Conservation (phyloP, 2,888 invertebrate genomes). For the Corbicula japonica region DNA sequence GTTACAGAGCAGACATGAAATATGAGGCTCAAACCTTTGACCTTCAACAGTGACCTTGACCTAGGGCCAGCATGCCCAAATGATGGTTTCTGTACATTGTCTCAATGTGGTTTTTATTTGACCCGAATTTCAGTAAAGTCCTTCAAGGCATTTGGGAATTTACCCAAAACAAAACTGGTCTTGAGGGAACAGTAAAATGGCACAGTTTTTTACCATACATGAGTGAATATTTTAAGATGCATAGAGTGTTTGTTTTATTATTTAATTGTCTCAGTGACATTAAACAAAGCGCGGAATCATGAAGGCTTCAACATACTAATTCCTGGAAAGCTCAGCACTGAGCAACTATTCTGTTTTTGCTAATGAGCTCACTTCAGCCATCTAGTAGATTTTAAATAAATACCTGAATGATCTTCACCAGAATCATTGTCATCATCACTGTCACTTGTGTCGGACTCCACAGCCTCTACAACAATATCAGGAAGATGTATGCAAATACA, state of each 20-base stretch:
- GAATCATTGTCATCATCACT: constrained; percentile 11
- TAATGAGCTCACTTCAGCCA: constrained; percentile 10
- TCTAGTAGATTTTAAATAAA: constrained; percentile 13
- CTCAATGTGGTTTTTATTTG: constrained; percentile 1
- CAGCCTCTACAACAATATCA: constrained; percentile 18
- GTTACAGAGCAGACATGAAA: not conserved
- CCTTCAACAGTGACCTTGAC: too few species aligned
- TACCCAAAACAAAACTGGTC: constrained; percentile 14
- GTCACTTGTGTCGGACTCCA: constrained; percentile 9
- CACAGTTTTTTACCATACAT: constrained; percentile 5
- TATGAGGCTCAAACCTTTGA: too few species aligned
- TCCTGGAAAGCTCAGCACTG: constrained; percentile 2
- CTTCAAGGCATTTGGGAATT: constrained; percentile 3
- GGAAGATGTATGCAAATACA: constrained; percentile 5
- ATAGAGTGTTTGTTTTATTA: constrained; percentile 2
- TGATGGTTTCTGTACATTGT: constrained; percentile 11
- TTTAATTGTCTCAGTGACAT: not conserved
- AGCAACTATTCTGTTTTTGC: constrained; percentile 13
- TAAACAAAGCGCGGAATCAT: constrained; percentile 10
- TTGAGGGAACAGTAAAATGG: constrained; percentile 3
- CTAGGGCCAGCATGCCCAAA: too few species aligned
- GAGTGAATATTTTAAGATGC: constrained; percentile 4
- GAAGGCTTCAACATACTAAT: constrained; percentile 5
- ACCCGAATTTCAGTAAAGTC: constrained; percentile 6
- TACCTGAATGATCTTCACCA: constrained; percentile 18